Base-by-base conservation (phyloP, 1,140 invertebrate species). In the Drosophila setifemur region DNA sequence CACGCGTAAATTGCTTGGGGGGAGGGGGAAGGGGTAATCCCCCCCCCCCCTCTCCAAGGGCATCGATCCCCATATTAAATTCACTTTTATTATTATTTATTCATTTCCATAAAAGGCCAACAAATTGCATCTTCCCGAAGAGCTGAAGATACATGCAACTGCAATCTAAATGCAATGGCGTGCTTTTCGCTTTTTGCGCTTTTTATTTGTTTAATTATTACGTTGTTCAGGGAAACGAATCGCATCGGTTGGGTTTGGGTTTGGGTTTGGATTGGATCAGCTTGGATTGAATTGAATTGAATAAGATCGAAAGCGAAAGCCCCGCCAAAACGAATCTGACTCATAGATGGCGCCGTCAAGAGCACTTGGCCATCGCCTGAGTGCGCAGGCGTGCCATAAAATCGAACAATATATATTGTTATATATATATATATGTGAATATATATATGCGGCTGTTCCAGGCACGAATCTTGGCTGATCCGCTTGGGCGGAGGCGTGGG, bases 1-100 rank as follows among this genome's bases (percentile, higher is more conserved):
- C 64, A 69, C 52, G 73, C 50, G 47, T 81, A 64, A 81, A 79
- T 79, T 78, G 70, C 54, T 79, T 78, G n/a, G n/a, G n/a, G n/a
- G n/a, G n/a, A n/a, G n/a, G n/a, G n/a, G n/a, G n/a, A n/a, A n/a
- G n/a, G n/a, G n/a, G n/a, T n/a, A n/a, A n/a, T n/a, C n/a, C n/a
- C n/a, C n/a, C n/a, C n/a, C n/a, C n/a, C n/a, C n/a, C n/a, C n/a
- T n/a, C n/a, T n/a, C n/a, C n/a, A 25, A 14, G 26, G 18, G 5
- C 57, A 60, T 31, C 25, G 55, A 31, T 60, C 50, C 33, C 21
- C 7, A n/a, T n/a, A n/a, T n/a, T n/a, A n/a, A n/a, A n/a, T n/a
- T n/a, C n/a, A n/a, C n/a, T n/a, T n/a, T n/a, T n/a, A n/a, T n/a
- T n/a, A n/a, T n/a, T n/a, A n/a, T n/a, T n/a, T n/a, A n/a, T n/a